Percentiles rank a stretch among this genome's conserved stretches.
Evolutionary conservation across 2,797 vertebrate genomes (phyloP).

Genomic region (Rhinogobio ventralis): DNA sequence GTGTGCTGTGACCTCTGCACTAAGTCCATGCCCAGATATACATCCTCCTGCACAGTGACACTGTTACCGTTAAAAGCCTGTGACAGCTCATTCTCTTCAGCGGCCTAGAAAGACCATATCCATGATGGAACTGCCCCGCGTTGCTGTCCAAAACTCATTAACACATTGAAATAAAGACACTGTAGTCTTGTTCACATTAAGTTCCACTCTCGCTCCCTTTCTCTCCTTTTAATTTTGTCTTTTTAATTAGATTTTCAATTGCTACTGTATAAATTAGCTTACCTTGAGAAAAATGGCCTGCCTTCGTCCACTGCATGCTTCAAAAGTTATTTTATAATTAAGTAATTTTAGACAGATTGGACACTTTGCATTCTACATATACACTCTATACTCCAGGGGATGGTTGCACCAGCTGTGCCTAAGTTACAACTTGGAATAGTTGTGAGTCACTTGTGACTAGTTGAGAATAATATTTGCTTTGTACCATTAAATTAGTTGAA

Average conservation of each 20-base stretch:
- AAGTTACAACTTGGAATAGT: background rate
- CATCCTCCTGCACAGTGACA: slow-evolving; percentile 68
- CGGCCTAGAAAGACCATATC: slow-evolving; percentile 73
- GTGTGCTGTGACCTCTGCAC: slow-evolving; percentile 66
- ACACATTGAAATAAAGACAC: slow-evolving; percentile 80
- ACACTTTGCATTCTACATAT: background rate
- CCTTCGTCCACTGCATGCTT: slow-evolving; percentile 43
- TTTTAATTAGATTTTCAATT: slow-evolving; percentile 79
- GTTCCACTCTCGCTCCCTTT: slow-evolving; percentile 51
- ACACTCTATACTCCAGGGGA: background rate
- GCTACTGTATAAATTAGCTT: slow-evolving; percentile 65
- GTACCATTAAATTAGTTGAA: background rate
- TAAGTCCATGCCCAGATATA: slow-evolving; percentile 71
- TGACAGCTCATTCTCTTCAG: slow-evolving; percentile 77
- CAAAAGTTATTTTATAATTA: slow-evolving; percentile 25
- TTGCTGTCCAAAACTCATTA: slow-evolving; percentile 78
- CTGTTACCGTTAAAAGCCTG: slow-evolving; percentile 72
- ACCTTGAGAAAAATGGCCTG: slow-evolving; percentile 63
- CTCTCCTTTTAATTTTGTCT: slow-evolving; percentile 52
- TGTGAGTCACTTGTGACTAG: no score
- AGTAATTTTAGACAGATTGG: slow-evolving; percentile 7
- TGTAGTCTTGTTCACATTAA: slow-evolving; percentile 77
- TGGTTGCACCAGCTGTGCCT: background rate
- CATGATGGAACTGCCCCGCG: slow-evolving; percentile 72
- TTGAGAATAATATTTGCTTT: background rate